Evolutionary conservation across 2,113 vertebrate species (phyloP).

Genomic region (Myrmecophaga tridactyla): DNA sequence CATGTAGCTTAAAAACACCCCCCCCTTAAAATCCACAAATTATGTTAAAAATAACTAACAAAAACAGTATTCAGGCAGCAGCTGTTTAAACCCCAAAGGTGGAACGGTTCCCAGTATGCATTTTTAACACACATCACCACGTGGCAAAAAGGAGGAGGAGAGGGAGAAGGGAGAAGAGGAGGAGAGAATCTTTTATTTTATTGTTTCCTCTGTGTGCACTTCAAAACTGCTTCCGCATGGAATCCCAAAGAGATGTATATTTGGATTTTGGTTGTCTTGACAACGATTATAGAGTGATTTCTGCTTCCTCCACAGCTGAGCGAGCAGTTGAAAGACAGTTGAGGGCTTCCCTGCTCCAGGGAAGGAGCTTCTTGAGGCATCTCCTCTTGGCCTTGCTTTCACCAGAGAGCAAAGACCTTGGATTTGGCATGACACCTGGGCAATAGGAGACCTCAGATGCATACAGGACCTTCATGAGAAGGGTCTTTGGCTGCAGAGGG

Average conservation of each 20-base stretch:
- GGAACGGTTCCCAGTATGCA: constrained; percentile 62
- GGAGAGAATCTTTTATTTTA: neutral
- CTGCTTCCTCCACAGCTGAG: constrained; percentile 51
- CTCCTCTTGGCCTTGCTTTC: neutral
- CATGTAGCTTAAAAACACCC: constrained; percentile 43
- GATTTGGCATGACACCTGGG: neutral
- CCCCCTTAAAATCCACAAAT: constrained; percentile 37
- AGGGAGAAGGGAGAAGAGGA: neutral
- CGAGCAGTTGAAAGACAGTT: neutral
- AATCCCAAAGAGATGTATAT: constrained; percentile 60
- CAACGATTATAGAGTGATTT: constrained; percentile 41
- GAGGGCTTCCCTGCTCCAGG: neutral
- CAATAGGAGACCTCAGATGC: neutral
- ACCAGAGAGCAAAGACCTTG: neutral
- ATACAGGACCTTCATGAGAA: neutral
- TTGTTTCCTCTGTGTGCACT: constrained; percentile 32
- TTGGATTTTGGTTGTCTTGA: constrained; percentile 68
- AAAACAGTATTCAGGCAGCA: constrained; percentile 61
- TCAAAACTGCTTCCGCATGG: constrained; percentile 51
- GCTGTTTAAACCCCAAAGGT: constrained; percentile 61
- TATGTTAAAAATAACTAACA: constrained; percentile 29
- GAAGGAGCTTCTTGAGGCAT: neutral
- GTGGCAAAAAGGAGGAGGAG: neutral
- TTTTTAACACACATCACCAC: constrained; percentile 59
- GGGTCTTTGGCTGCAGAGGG: neutral